These are phyloP conservation scores for Hypselothyrea guttata DNA, from an alignment of 2,888 invertebrate genomes.

Conservation along the genomic window DNA sequence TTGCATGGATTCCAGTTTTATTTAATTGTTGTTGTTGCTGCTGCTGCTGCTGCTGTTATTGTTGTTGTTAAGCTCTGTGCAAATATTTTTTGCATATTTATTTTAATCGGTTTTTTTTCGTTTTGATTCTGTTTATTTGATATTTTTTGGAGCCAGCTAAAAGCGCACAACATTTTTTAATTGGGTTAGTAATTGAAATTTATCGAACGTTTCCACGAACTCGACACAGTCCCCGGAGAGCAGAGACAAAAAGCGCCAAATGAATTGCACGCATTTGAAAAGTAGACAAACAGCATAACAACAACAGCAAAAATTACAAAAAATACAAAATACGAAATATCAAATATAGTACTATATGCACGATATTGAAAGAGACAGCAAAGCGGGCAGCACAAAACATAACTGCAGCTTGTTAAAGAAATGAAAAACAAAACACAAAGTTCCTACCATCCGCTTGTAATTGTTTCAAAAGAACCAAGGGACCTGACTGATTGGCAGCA, in stretches of 20 bases:
- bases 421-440: not conserved
- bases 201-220: slow-evolving; percentile 67
- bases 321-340: slow-evolving; percentile 35
- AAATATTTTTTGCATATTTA: slow-evolving; percentile 48
- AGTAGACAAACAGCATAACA: slow-evolving; percentile 23
- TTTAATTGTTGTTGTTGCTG: slow-evolving; percentile 23
- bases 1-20: slow-evolving; percentile 15
- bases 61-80: slow-evolving; percentile 48
- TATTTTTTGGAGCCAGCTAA: slow-evolving; percentile 52
- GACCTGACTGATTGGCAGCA: not conserved
- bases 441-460: slow-evolving; percentile 5
- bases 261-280: slow-evolving; percentile 48
- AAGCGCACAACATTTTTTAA: slow-evolving; percentile 77
- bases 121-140: slow-evolving; percentile 54
- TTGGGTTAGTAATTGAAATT: slow-evolving; percentile 81
- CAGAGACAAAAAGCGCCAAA: slow-evolving; percentile 47
- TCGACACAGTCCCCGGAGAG: slow-evolving; percentile 37
- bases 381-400: slow-evolving; percentile 15
- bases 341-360: slow-evolving; percentile 18
- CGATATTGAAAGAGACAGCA: slow-evolving; percentile 2
- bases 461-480: slow-evolving; percentile 3
- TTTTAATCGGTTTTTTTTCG: slow-evolving; percentile 41
- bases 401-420: slow-evolving; percentile 1
- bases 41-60: slow-evolving; percentile 20
- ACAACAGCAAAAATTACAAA: not conserved